Base-by-base conservation (phyloP, 2,888 invertebrate genomes). In the Caenorhabditis sp. region DNA sequence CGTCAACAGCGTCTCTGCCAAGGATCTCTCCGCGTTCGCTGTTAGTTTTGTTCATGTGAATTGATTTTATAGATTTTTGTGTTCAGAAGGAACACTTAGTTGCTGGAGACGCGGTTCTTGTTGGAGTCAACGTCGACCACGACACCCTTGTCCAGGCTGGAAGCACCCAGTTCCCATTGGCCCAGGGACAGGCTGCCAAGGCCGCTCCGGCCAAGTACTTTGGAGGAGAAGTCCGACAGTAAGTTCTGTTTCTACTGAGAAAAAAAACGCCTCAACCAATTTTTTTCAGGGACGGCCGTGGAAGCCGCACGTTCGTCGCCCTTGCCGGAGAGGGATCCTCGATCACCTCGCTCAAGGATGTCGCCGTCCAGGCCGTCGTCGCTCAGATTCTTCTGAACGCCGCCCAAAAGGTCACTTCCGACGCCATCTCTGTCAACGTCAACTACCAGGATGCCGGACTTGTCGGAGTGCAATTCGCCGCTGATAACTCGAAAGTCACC, bases 121-220 rank as follows among this genome's bases (percentile, higher is more conserved):
- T 94, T 43, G 94, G 94, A 32, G 91, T 94, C 55, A 96, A 96
- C 45, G 92, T 95, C 35, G 92, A 93, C 55, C 92, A 93, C 81
- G 91, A 91, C 8, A 88, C 92, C 4, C 89, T 94, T 9, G 89
- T 91, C 4, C 91, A 92, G 15, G 92, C 92, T 85, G 93, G 83
- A 52, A 59, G 50, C 48, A 72, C 75, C 13, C 83, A 87, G 70
- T 71, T 77, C 58, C 76, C 80, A n/a, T 58, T 87, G 11, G 41
- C 90, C n/a, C 89, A 83, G 4, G 84, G 83, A 46, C 55, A 68
- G 20, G 65, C 82, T 24, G 56, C 45, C 22, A 56, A 61, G 39
- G 61, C 71, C 45, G 45, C 79, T 48, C 32, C 74, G 76, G 30
- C 70, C 37, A 73, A 80, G 26, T 87, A 87, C 56, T 74, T 80